Evolutionary conservation across 2,113 vertebrate genomes (phyloP).

Genomic region (Lagopus leucura): DNA sequence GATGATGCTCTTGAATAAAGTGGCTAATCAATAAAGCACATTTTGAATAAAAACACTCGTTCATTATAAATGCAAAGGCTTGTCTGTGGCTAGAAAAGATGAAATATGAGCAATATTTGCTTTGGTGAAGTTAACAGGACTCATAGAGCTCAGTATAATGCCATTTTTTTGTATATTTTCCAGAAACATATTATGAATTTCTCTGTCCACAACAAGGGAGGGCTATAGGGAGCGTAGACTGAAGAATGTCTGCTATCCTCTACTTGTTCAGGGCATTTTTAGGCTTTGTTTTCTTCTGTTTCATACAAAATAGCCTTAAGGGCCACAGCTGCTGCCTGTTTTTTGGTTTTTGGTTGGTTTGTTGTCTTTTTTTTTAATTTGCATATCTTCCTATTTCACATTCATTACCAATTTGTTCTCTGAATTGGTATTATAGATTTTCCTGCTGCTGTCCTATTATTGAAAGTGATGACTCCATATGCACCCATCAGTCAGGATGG

Average conservation of each 20-base stretch:
- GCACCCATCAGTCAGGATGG: background rate
- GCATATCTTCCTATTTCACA: background rate
- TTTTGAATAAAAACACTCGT: conserved; percentile 27
- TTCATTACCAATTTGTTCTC: background rate
- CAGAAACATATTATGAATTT: background rate
- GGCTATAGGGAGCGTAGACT: background rate
- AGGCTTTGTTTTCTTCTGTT: background rate
- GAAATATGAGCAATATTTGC: background rate
- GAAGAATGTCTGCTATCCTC: background rate
- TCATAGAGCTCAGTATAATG: background rate
- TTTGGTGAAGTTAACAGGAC: background rate
- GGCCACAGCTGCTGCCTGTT: background rate
- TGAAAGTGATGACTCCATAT: background rate
- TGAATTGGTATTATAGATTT: background rate
- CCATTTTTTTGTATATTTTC: background rate
- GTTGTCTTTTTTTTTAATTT: too few relatives aligned
- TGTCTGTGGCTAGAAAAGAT: background rate
- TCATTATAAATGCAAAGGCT: background rate
- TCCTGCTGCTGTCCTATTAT: background rate
- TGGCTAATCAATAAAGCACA: conserved; percentile 51
- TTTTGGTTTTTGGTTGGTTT: background rate
- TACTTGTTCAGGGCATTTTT: background rate
- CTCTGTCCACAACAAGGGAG: background rate
- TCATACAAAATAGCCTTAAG: background rate
- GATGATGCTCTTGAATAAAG: conserved; percentile 33